Percentiles rank a stretch among this genome's conserved stretches.
Evolutionary conservation across 2,888 invertebrate species (phyloP).

Genomic region (Drosophila helvetica): DNA sequence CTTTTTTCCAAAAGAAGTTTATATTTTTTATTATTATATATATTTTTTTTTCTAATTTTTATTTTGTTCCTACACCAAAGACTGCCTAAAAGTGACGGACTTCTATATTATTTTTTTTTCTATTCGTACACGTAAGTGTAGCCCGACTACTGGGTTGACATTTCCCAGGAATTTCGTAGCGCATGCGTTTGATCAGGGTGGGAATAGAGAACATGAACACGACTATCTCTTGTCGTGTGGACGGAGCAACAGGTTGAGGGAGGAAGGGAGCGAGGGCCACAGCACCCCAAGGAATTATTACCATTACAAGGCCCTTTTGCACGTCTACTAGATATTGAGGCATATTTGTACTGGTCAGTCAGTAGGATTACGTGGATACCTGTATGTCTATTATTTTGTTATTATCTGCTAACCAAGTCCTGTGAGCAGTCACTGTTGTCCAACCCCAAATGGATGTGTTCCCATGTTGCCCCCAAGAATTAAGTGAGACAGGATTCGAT

Average conservation of each 20-base stretch:
- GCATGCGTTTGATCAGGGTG: constrained; percentile 51
- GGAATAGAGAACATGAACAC: constrained; percentile 13
- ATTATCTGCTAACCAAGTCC: no score
- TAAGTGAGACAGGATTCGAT: neutral
- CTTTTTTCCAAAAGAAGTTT: neutral
- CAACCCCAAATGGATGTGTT: no score
- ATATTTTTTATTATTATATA: neutral
- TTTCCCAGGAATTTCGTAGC: constrained; percentile 19
- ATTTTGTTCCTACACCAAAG: neutral
- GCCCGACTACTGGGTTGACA: constrained; percentile 1
- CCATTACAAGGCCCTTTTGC: no score
- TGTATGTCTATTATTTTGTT: no score
- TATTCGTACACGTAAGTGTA: neutral
- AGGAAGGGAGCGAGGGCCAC: no score
- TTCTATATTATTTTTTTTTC: neutral
- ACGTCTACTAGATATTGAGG: no score
- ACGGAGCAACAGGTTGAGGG: constrained; percentile 19
- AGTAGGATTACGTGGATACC: no score
- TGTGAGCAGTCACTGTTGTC: no score
- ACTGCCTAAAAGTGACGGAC: neutral
- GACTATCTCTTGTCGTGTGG: neutral
- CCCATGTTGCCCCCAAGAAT: no score
- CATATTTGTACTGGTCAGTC: no score
- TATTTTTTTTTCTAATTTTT: neutral
- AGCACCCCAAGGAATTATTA: neutral